These are phyloP conservation scores for Ellobius talpinus DNA, from an alignment of 2,113 vertebrate species.

Conservation along the genomic window DNA sequence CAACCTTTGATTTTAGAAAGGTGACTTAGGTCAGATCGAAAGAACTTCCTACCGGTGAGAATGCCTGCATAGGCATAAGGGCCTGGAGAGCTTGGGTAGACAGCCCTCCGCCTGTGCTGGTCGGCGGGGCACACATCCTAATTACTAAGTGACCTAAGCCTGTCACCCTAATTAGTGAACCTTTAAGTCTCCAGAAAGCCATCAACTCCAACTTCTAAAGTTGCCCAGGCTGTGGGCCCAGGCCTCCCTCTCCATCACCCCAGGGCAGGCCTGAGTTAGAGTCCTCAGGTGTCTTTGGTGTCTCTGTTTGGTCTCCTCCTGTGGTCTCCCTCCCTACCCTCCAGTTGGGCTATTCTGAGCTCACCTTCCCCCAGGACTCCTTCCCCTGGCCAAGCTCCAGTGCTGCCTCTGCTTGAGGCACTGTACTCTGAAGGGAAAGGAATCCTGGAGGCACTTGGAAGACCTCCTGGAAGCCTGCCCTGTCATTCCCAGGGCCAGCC, in stretches of 20 bases:
- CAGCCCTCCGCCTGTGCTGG: not conserved
- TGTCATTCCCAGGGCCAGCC: not conserved
- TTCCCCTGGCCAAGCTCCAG: not conserved
- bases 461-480: not conserved
- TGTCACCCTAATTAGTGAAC: not conserved
- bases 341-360: slow-evolving; percentile 65
- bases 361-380: slow-evolving; percentile 36
- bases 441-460: not conserved
- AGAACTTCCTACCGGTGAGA: not conserved
- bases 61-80: not conserved
- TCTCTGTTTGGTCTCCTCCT: not conserved
- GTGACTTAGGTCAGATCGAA: not conserved
- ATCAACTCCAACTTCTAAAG: not conserved
- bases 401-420: slow-evolving; percentile 19
- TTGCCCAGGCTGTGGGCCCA: not conserved
- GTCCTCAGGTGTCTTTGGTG: not conserved
- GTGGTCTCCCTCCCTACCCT: not conserved
- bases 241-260: not conserved
- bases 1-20: slow-evolving; percentile 14
- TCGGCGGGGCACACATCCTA: not conserved
- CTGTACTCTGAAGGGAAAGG: not conserved
- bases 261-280: not conserved
- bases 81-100: not conserved
- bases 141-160: not conserved
- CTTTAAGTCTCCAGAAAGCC: not conserved